Conservation (phyloP, 2,888 invertebrate species). For the Diachrysia chrysitis region DNA sequence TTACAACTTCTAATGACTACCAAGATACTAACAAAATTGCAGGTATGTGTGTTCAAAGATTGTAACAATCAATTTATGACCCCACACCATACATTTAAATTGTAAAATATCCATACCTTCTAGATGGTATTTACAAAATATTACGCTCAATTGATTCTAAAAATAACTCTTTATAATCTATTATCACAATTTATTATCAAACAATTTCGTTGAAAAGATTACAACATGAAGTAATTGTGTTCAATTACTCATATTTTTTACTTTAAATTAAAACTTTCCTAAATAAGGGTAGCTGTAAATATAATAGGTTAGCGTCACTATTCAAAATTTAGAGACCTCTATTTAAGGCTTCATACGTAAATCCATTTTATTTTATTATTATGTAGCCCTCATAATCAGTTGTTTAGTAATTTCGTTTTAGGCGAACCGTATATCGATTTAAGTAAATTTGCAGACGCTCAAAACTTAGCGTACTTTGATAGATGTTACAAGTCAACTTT, state of each 20-base stretch:
- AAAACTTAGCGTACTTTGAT: neutral
- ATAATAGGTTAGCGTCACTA: neutral
- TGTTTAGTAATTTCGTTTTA: neutral
- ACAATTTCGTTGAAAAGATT: neutral
- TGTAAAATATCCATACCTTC: neutral
- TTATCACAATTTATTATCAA: neutral
- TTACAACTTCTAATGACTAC: too few relatives aligned
- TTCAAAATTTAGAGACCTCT: too few relatives aligned
- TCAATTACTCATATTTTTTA: neutral
- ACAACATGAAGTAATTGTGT: neutral
- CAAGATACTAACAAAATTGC: neutral
- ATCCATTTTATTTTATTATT: too few relatives aligned
- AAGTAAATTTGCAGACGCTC: neutral
- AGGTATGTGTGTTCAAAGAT: neutral
- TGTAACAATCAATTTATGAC: neutral
- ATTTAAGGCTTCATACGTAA: too few relatives aligned
- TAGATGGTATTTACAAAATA: neutral
- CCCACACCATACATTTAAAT: neutral
- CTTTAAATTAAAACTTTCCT: neutral
- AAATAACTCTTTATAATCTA: slow-evolving; percentile 1
- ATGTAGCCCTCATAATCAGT: neutral
- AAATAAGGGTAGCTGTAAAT: neutral
- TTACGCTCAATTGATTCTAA: neutral
- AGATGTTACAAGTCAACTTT: neutral
- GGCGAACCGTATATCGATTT: neutral